Conservation (phyloP, 2,797 vertebrate genomes). For the Graptemys geographica region DNA sequence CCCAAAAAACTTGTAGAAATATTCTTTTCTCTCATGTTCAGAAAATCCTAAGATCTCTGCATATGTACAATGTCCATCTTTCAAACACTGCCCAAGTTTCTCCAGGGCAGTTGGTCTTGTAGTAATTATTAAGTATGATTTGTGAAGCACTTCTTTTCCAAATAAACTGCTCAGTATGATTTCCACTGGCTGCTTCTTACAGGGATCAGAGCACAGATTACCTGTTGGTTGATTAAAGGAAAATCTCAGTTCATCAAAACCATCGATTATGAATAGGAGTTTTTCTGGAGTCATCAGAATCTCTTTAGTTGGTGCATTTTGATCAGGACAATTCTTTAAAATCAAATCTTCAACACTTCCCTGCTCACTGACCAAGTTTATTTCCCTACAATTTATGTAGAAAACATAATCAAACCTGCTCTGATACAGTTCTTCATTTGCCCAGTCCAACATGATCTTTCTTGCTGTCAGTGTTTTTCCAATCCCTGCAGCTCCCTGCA, state of each 20-base stretch:
- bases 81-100: not conserved
- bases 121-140: too few relatives aligned
- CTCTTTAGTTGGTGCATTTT: not conserved
- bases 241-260: too few relatives aligned
- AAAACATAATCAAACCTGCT: not conserved
- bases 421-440: not conserved
- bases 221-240: too few relatives aligned
- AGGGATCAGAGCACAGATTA: too few relatives aligned
- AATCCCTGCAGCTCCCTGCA: not conserved
- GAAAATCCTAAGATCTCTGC: not conserved
- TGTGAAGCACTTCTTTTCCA: too few relatives aligned
- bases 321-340: not conserved
- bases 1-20: too few relatives aligned
- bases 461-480: conserved; percentile 43
- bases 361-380: not conserved
- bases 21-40: too few relatives aligned
- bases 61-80: not conserved
- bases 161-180: too few relatives aligned
- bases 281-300: not conserved
- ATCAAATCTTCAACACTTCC: conserved; percentile 22
- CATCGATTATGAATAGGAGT: conserved; percentile 20
- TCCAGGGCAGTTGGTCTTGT: not conserved
- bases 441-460: conserved; percentile 57
- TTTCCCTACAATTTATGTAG: conserved; percentile 42
- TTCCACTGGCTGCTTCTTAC: too few relatives aligned